Evolutionary conservation across 1,140 invertebrate genomes (phyloP).

Genomic region (Rhopalosiphum maidis): DNA sequence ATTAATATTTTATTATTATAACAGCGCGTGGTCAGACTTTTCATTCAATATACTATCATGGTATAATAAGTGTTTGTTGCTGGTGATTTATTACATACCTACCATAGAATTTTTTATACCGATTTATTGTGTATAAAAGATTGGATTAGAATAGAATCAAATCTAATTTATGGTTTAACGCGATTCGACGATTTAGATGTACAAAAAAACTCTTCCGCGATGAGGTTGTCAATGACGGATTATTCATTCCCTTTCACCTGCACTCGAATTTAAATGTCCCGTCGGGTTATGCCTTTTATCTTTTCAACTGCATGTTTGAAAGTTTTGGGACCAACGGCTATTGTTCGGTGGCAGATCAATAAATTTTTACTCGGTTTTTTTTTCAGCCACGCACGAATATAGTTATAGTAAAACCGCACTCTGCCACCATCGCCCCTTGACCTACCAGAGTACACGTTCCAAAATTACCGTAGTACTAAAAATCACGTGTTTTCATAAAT

Average conservation of each 20-base stretch:
- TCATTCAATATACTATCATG: neutral
- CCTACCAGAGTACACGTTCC: neutral
- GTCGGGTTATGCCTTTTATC: constrained; percentile 14
- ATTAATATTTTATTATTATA: neutral
- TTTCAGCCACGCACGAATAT: neutral
- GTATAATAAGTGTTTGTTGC: neutral
- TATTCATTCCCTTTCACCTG: constrained; percentile 38
- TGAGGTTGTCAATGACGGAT: constrained; percentile 1
- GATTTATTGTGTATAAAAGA: neutral
- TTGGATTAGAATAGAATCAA: neutral
- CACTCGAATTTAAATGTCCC: neutral
- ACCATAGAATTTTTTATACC: neutral
- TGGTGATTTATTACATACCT: neutral
- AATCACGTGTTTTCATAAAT: neutral
- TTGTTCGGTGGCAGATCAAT: constrained; percentile 33
- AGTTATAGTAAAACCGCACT: neutral
- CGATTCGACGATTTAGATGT: neutral
- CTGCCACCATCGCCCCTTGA: neutral
- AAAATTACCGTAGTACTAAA: neutral
- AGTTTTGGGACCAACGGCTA: constrained; percentile 25
- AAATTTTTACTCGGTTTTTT: constrained; percentile 14
- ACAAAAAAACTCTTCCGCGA: neutral
- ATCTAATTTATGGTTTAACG: neutral
- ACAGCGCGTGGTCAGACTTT: neutral
- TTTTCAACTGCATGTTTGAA: neutral